A percentile compares a stretch with the other conserved stretches of the same genome.
phyloP scores from a whole-genome alignment of 1,140 invertebrate genomes.

The Hetaerina americana region DNA sequence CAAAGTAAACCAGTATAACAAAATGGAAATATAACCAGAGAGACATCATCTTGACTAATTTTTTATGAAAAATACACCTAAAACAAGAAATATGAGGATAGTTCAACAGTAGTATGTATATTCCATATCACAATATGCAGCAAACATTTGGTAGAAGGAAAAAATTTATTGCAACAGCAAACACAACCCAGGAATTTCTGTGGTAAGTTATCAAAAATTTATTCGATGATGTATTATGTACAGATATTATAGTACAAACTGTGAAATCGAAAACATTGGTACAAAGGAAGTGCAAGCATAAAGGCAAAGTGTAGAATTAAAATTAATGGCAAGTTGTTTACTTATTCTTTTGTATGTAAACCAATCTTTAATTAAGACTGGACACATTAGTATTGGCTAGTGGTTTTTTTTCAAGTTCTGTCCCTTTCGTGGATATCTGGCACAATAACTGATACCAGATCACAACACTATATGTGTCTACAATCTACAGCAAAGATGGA shows the following conservation, averaged over 20 bases:
- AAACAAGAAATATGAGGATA: too few relatives aligned
- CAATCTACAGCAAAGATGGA: conserved; percentile 6
- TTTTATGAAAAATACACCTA: too few relatives aligned
- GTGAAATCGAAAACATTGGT: conserved; percentile 26
- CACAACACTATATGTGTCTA: conserved; percentile 8
- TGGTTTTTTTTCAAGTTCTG: conserved; percentile 7
- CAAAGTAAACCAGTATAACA: too few relatives aligned
- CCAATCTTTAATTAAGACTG: conserved; percentile 14
- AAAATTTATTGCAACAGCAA: too few relatives aligned
- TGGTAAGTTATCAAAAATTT: conserved; percentile 31
- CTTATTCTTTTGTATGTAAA: conserved; percentile 12
- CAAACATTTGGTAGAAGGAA: too few relatives aligned
- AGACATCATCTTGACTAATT: too few relatives aligned
- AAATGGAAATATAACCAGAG: too few relatives aligned
- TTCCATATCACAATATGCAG: too few relatives aligned
- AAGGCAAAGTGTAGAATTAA: conserved; percentile 21
- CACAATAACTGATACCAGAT: conserved; percentile 6
- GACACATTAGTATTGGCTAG: conserved; percentile 14
- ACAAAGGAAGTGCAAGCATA: conserved; percentile 25
- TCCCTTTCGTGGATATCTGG: not conserved
- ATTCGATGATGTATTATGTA: conserved; percentile 32
- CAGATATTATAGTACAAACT: conserved; percentile 31
- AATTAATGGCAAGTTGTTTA: conserved; percentile 20
- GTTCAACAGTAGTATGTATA: too few relatives aligned
- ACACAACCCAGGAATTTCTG: not conserved